Conservation (phyloP, 2,888 invertebrate genomes). For the Noctua janthe region DNA sequence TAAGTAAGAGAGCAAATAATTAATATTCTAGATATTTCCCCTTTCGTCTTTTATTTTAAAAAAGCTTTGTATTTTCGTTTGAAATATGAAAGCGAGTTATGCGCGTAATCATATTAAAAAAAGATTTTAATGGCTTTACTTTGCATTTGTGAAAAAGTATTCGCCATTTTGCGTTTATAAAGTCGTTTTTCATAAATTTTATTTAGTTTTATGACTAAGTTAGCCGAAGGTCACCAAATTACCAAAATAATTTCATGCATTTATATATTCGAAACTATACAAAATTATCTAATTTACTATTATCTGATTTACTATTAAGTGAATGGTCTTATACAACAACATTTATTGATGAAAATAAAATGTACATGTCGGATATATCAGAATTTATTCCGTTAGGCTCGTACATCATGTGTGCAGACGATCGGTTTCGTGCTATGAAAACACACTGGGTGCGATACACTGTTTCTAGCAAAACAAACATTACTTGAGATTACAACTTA, state of each 20-base stretch:
- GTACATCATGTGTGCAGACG: too few relatives aligned
- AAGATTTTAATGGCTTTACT: neutral
- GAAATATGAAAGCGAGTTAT: slow-evolving; percentile 31
- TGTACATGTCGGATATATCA: neutral
- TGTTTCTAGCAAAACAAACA: too few relatives aligned
- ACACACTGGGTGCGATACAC: too few relatives aligned
- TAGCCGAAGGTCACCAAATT: neutral
- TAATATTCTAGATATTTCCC: slow-evolving; percentile 29
- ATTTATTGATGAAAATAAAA: neutral
- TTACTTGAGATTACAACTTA: too few relatives aligned
- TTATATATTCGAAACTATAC: neutral
- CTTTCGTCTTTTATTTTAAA: neutral
- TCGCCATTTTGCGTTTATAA: neutral
- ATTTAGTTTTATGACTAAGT: neutral
- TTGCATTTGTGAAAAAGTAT: neutral
- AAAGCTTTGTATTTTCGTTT: slow-evolving; percentile 20
- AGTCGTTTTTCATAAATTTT: neutral
- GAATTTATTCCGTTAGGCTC: too few relatives aligned
- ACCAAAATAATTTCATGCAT: neutral
- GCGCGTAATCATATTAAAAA: neutral
- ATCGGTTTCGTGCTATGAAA: too few relatives aligned
- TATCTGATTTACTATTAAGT: neutral
- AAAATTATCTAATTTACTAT: neutral
- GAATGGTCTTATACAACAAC: neutral
- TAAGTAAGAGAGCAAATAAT: slow-evolving; percentile 35